phyloP scores from a whole-genome alignment of 2,797 vertebrate species.

The Lepilemur ruficaudatus region DNA sequence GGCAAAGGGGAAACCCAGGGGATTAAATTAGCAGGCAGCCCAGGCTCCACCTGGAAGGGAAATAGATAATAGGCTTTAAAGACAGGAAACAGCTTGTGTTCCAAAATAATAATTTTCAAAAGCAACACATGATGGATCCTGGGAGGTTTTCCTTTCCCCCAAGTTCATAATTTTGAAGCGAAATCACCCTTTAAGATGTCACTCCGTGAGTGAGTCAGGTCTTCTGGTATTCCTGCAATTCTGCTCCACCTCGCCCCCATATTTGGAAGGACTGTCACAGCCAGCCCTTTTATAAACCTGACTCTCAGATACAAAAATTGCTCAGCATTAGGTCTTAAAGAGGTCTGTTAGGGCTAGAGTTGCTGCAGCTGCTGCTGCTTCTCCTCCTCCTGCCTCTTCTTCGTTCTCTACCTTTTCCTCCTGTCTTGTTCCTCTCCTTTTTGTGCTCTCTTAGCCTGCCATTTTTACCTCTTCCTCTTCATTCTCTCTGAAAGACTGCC shows the following conservation, averaged over 20 bases:
- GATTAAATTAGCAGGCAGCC: constrained; percentile 79
- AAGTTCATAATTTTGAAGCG: constrained; percentile 9
- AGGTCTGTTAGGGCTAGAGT: not conserved
- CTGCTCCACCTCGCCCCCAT: constrained; percentile 23
- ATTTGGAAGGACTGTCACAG: constrained; percentile 36
- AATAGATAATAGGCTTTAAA: constrained; percentile 78
- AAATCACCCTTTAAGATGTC: not conserved
- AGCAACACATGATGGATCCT: constrained; percentile 57
- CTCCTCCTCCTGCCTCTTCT: too few relatives aligned
- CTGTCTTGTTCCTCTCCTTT: not conserved
- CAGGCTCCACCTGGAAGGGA: constrained; percentile 79
- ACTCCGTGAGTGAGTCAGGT: not conserved
- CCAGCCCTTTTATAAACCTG: constrained; percentile 15
- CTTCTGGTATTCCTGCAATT: constrained; percentile 37
- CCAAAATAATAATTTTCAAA: constrained; percentile 77
- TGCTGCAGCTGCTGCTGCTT: not conserved
- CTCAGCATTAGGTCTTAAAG: not conserved
- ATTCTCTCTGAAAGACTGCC: constrained; percentile 3
- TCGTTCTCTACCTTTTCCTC: not conserved
- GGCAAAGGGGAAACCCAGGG: constrained; percentile 75
- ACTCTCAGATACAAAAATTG: constrained; percentile 10
- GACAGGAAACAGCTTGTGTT: constrained; percentile 83
- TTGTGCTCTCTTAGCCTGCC: constrained; percentile 7
- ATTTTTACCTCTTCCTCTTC: not conserved
- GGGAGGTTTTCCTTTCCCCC: constrained; percentile 18